phyloP scores from a whole-genome alignment of 2,113 vertebrate genomes.

The Oenanthe melanoleuca region DNA sequence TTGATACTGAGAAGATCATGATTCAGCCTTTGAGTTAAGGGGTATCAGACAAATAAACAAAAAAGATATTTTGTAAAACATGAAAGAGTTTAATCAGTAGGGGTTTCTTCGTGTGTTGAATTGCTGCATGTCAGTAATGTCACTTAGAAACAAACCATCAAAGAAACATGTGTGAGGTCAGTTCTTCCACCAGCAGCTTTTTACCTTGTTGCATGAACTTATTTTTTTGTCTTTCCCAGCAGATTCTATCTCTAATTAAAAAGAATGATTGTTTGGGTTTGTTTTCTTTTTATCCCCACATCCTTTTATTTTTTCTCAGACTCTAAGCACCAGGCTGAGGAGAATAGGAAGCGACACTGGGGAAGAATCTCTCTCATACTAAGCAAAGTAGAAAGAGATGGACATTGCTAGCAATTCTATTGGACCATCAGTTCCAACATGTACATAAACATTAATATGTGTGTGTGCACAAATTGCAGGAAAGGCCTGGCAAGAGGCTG shows the following conservation, averaged over 20 bases:
- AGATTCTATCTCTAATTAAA: background rate
- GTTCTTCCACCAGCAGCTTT: background rate
- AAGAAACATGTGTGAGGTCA: background rate
- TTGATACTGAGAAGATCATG: background rate
- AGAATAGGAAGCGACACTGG: background rate
- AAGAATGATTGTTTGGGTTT: background rate
- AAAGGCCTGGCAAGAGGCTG: background rate
- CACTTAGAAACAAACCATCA: background rate
- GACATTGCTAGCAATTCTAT: background rate
- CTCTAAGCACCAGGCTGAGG: fast-evolving
- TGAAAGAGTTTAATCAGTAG: background rate
- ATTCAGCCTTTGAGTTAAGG: background rate
- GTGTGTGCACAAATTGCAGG: background rate
- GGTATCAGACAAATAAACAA: background rate
- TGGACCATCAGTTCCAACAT: background rate
- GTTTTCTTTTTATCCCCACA: fast-evolving
- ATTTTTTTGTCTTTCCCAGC: background rate
- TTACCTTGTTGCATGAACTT: background rate
- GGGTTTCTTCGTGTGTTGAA: fast-evolving
- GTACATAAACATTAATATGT: background rate
- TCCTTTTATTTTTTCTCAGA: background rate
- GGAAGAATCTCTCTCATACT: background rate
- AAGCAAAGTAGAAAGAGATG: background rate
- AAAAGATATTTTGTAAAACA: background rate
- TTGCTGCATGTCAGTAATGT: background rate